Evolutionary conservation across 2,113 vertebrate species (phyloP).

Genomic region (Electrona antarctica): DNA sequence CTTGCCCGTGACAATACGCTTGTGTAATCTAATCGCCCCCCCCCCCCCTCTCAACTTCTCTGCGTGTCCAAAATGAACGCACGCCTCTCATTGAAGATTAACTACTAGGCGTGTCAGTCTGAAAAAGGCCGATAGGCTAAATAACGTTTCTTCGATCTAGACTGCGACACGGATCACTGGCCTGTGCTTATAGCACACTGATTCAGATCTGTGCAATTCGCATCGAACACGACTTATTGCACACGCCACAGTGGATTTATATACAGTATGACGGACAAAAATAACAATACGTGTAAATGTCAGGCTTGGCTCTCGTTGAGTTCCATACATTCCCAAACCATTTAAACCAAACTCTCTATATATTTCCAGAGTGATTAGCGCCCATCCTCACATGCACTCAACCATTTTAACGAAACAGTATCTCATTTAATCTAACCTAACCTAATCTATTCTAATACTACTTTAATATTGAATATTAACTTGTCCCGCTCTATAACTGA

Average conservation of each 20-base stretch:
- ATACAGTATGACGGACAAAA: not conserved
- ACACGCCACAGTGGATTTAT: not conserved
- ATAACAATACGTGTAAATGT: not conserved
- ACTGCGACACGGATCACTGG: not conserved
- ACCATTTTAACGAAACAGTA: not conserved
- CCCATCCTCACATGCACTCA: not conserved
- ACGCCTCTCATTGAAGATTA: not conserved
- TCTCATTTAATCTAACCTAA: not conserved
- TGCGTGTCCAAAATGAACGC: too few species aligned
- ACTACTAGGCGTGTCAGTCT: not conserved
- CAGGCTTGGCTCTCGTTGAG: not conserved
- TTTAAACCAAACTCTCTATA: not conserved
- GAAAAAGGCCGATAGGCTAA: too few species aligned
- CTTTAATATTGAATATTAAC: too few species aligned
- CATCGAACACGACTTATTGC: slow-evolving; percentile 2
- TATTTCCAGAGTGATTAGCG: not conserved
- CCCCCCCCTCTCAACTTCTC: too few species aligned
- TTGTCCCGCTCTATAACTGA: not conserved
- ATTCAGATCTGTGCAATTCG: slow-evolving; percentile 10
- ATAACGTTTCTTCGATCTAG: not conserved
- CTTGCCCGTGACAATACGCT: too few species aligned
- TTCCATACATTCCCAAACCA: too few species aligned
- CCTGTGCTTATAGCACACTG: not conserved
- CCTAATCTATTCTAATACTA: not conserved
- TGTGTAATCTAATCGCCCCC: too few species aligned